A percentile compares a stretch with the other conserved stretches of the same genome.
Conservation (phyloP, 2,113 vertebrate species). For the Tichodroma muraria region DNA sequence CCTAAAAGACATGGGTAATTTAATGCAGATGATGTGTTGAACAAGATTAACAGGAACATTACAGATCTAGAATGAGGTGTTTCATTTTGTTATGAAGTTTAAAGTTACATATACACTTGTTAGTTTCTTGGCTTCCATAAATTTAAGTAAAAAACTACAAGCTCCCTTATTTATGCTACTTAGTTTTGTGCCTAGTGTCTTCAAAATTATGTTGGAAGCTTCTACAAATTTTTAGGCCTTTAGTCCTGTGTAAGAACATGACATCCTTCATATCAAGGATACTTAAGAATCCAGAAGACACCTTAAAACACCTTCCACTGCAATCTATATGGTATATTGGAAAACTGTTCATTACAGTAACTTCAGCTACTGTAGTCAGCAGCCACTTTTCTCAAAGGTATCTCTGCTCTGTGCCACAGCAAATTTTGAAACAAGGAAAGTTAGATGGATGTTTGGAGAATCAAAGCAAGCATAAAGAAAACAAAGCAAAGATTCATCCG, state of each 20-base stretch:
- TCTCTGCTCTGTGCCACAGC: background rate
- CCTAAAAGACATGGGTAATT: background rate
- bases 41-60: background rate
- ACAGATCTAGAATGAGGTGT: background rate
- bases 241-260: background rate
- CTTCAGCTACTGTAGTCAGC: background rate
- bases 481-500: background rate
- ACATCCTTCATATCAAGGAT: background rate
- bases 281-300: background rate
- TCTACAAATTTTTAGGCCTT: background rate
- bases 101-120: background rate
- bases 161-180: background rate
- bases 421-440: background rate
- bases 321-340: background rate
- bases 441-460: background rate
- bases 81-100: background rate
- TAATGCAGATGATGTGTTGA: background rate
- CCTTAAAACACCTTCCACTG: background rate
- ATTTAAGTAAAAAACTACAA: background rate
- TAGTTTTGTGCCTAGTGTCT: background rate
- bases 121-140: background rate
- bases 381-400: background rate
- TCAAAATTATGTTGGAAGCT: background rate
- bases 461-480: background rate
- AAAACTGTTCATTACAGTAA: background rate